Conservation (phyloP, 2,797 vertebrate genomes). For the Molothrus ater region DNA sequence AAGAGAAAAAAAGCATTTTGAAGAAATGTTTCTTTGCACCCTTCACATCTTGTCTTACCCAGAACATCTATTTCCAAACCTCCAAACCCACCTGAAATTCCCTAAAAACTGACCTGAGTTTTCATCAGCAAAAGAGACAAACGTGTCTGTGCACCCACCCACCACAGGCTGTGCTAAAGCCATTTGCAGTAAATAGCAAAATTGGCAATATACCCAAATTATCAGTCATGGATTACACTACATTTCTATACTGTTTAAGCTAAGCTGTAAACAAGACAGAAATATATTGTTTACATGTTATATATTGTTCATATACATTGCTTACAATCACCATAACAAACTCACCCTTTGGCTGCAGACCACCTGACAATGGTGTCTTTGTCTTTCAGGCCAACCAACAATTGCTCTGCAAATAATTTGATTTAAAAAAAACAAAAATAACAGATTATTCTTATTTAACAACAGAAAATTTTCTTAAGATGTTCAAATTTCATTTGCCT, state of each 20-base stretch:
- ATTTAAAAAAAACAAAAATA: not conserved
- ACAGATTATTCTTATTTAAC: not conserved
- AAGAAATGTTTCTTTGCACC: not conserved
- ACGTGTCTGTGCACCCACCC: not conserved
- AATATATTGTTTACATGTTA: not conserved
- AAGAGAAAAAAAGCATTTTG: not conserved
- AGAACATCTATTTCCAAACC: not conserved
- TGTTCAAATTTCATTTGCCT: not conserved
- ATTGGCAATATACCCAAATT: not conserved
- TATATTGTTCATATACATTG: not conserved
- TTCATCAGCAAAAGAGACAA: not conserved
- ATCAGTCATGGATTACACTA: not conserved
- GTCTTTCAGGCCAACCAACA: conserved; percentile 93
- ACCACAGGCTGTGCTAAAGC: not conserved
- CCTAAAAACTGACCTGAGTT: not conserved
- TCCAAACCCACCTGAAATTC: not conserved
- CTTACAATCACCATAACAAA: not conserved
- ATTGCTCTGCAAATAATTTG: conserved; percentile 82
- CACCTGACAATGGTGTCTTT: conserved; percentile 96
- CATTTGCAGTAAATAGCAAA: not conserved
- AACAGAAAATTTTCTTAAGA: not conserved
- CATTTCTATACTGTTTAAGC: not conserved
- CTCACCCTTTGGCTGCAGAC: conserved; percentile 97
- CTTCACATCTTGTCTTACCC: not conserved
- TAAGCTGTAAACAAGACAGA: not conserved